Percentiles rank a stretch among this genome's conserved stretches.
These are phyloP conservation scores for Anagrus nilaparvatae DNA, from an alignment of 1,140 invertebrate species.

Conservation along the genomic window DNA sequence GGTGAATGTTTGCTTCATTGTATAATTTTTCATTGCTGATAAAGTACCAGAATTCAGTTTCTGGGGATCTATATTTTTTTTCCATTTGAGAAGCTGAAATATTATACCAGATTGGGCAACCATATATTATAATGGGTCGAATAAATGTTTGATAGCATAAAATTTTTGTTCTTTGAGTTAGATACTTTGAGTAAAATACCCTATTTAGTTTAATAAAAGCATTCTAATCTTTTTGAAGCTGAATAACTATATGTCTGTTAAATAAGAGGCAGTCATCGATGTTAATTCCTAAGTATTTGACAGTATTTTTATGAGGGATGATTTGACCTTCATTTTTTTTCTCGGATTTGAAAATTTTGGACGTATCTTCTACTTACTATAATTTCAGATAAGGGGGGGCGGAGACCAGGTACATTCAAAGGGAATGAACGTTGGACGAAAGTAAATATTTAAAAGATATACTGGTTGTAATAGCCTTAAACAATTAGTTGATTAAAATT, in stretches of 20 bases:
- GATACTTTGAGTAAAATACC: conserved; percentile 14
- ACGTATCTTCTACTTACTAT: no score
- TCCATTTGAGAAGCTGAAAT: conserved; percentile 15
- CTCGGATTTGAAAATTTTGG: no score
- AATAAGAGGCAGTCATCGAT: conserved; percentile 15
- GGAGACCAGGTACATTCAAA: no score
- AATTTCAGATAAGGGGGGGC: no score
- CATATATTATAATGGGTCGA: conserved; percentile 20
- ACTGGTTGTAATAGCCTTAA: no score
- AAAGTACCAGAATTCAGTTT: neutral
- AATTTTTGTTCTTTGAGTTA: conserved; percentile 17
- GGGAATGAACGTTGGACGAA: no score
- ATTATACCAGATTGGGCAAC: conserved; percentile 21
- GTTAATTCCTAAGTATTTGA: conserved; percentile 19
- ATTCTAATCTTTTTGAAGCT: conserved; percentile 17
- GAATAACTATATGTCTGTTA: conserved; percentile 13
- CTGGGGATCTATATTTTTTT: conserved; percentile 4
- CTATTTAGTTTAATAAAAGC: conserved; percentile 9
- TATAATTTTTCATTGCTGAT: conserved; percentile 5
- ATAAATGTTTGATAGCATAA: conserved; percentile 20
- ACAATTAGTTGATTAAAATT: no score
- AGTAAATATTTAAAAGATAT: no score
- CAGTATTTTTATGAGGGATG: conserved; percentile 11
- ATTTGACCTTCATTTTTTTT: no score
- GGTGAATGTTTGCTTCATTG: conserved; percentile 4